Percentiles rank a stretch among this genome's conserved stretches.
Evolutionary conservation across 2,888 invertebrate genomes (phyloP).

Genomic region (Sinhomidia bicolor): DNA sequence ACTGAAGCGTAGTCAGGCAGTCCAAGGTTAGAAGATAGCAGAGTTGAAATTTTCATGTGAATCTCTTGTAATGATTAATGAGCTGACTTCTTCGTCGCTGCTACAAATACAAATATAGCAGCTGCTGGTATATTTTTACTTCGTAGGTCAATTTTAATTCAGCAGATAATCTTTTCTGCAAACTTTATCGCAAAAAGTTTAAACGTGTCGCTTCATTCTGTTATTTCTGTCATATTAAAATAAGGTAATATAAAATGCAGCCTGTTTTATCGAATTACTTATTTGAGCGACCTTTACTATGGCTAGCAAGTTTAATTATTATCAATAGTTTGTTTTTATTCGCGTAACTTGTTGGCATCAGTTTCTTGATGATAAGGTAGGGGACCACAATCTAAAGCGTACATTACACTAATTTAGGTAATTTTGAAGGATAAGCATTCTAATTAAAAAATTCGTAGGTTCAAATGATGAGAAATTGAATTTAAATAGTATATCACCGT

Average conservation of each 20-base stretch:
- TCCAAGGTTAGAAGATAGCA: conserved; percentile 68
- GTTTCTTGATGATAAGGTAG: conserved; percentile 37
- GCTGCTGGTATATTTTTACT: conserved; percentile 10
- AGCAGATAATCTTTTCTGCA: conserved; percentile 40
- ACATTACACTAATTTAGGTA: conserved; percentile 4
- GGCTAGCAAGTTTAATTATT: conserved; percentile 33
- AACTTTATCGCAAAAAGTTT: conserved; percentile 8
- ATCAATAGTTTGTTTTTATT: conserved; percentile 29
- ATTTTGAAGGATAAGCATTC: conserved; percentile 3
- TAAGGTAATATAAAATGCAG: background rate
- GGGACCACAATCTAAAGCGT: background rate
- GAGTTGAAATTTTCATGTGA: conserved; percentile 56
- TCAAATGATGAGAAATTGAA: background rate
- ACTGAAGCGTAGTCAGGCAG: conserved; percentile 33
- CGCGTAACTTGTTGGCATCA: background rate
- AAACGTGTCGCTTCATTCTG: conserved; percentile 32
- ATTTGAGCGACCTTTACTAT: conserved; percentile 25
- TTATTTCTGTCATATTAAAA: background rate
- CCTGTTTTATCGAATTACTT: background rate
- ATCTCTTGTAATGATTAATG: conserved; percentile 62
- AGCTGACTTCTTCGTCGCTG: conserved; percentile 38
- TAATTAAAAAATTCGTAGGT: background rate
- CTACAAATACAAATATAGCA: conserved; percentile 13
- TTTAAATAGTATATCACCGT: background rate
- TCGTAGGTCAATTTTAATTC: conserved; percentile 29